phyloP scores from a whole-genome alignment of 2,888 invertebrate species.

The Lochmaea capreae region DNA sequence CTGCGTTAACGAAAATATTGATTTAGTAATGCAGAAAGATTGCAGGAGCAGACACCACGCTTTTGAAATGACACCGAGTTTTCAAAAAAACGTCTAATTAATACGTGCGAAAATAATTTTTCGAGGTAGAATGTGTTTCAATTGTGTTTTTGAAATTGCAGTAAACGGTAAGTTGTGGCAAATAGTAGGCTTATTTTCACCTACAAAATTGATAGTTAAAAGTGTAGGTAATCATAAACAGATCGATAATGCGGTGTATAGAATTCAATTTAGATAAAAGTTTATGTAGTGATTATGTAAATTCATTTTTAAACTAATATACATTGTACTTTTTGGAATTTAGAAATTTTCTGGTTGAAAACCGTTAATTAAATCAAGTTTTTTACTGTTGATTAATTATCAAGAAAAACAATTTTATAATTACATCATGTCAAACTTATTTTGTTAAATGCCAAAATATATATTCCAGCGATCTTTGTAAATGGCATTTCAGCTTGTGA shows the following conservation, averaged over 20 bases:
- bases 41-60: constrained; percentile 45
- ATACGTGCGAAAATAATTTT: constrained; percentile 15
- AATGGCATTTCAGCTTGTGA: neutral
- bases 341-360: neutral
- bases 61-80: constrained; percentile 31
- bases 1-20: constrained; percentile 45
- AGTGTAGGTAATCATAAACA: constrained; percentile 7
- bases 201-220: neutral
- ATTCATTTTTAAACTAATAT: neutral
- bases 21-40: constrained; percentile 48
- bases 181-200: neutral
- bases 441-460: too few relatives aligned
- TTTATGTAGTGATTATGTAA: neutral
- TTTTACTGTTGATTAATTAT: neutral
- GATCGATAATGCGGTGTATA: constrained; percentile 30
- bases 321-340: neutral
- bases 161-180: constrained; percentile 20
- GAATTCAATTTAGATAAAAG: constrained; percentile 1
- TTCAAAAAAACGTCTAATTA: constrained; percentile 28
- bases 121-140: constrained; percentile 20
- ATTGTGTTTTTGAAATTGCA: constrained; percentile 13
- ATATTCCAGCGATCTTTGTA: neutral
- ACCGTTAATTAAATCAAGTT: neutral
- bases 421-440: too few relatives aligned
- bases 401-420: neutral